These are phyloP conservation scores for Sinosuthora webbiana DNA, from an alignment of 2,113 vertebrate genomes.

Conservation along the genomic window DNA sequence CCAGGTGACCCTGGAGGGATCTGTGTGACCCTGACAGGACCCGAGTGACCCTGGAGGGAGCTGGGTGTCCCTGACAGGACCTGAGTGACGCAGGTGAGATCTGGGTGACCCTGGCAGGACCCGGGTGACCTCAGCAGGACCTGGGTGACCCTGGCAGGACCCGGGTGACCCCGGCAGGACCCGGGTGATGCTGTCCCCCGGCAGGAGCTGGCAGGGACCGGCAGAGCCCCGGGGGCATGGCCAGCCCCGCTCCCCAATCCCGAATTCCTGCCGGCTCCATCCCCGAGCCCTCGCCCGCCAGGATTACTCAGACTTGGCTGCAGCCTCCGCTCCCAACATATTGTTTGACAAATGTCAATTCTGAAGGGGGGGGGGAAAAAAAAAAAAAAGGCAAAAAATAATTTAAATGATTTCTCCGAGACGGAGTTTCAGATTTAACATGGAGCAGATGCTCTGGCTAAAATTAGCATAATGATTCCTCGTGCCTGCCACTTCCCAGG, in stretches of 20 bases:
- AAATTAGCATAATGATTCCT: slow-evolving; percentile 73
- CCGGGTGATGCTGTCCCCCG: not conserved
- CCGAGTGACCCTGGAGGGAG: too few relatives aligned
- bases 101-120: accelerated
- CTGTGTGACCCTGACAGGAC: not conserved
- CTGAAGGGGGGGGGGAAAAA: not conserved
- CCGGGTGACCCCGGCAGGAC: not conserved
- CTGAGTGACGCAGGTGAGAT: too few relatives aligned
- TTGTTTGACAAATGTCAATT: slow-evolving; percentile 55
- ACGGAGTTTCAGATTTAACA: slow-evolving; percentile 63
- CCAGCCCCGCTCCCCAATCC: not conserved
- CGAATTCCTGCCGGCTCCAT: not conserved
- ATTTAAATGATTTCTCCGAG: slow-evolving; percentile 57
- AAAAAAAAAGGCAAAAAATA: not conserved
- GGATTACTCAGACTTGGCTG: slow-evolving; percentile 17
- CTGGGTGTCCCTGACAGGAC: too few relatives aligned
- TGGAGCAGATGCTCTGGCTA: slow-evolving; percentile 75
- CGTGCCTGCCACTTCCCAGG: slow-evolving; percentile 64
- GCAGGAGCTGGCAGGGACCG: not conserved
- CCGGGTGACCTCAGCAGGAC: too few relatives aligned
- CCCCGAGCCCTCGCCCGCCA: not conserved
- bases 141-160: not conserved
- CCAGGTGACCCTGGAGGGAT: not conserved
- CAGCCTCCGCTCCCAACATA: not conserved
- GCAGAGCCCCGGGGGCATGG: not conserved